Evolutionary conservation across 2,888 invertebrate genomes (phyloP), one percentile per base, ranked within the genome.

Genomic region (Lasioglossum zephyrum): DNA sequence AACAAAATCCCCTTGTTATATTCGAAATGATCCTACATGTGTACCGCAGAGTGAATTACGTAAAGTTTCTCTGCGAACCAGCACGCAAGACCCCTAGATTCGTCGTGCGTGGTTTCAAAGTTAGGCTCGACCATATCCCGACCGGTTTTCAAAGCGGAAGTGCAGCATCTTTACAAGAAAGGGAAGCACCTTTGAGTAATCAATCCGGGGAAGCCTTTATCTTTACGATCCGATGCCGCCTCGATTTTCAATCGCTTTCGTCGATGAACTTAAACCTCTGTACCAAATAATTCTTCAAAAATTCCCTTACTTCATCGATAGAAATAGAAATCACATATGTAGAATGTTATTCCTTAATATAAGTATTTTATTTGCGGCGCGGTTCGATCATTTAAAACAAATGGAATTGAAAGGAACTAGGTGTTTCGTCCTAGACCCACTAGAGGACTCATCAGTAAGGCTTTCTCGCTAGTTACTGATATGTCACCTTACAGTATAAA

Each of bases 81-180:
- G 31, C 80, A 76, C 77, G 31, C 18, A 73, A 77, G 66, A 36
- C 1, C 72, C 53, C 22, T 60, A 78, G 77, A 79, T 79, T 22
- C 39, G 73, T 26, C 53, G 74, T 53, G 36, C 78, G 79, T 70
- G 77, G 76, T 77, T 75, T 77, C 72, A 26, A 11, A 57, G 36
- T 53, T 60, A 77, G 72, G 70, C 75, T 85, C 82, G 41, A 87
- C 47, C 69, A 60, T 47, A 60, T 63, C 73, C 49, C 72, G 76
- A 88, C 76, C 77, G 81, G 74, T 85, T 73, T 76, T 69, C 73
- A 70, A 70, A 85, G 73, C 81, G 86, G 81, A 88, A 89, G 85
- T 82, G 73, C 69, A 75, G 78, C 73, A 57, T 76, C 66, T 81
- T 44, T 16, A 63, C 69, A 80, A 72, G 81, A 82, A 86, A 84